Base-by-base conservation (phyloP, 1,140 invertebrate genomes). In the Megalonaias nervosa region DNA sequence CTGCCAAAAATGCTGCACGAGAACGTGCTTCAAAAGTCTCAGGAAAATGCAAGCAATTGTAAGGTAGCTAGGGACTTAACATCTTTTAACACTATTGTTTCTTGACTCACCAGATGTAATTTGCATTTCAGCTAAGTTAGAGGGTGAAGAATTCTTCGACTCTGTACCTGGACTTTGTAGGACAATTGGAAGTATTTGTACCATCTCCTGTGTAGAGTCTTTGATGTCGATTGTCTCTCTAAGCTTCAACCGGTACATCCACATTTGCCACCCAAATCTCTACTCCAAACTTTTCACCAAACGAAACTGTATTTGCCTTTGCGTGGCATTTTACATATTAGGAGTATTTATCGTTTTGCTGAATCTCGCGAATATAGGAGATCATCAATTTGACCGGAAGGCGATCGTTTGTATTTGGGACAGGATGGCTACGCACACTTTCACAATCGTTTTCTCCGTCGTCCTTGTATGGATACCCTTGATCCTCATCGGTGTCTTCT, bases 371-470 rank as follows among this genome's bases (percentile, higher is more conserved):
- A 78, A 77, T 26, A 85, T 86, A 31, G 87, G 86, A 14, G 82
- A 83, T 58, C 86, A 87, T 64, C 70, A 75, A n/a, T 88, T 86
- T 67, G 86, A 88, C 76, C 59, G 72, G 57, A 88, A 88, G 67
- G 88, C 82, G 58, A 38, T 86, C n/a, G 82, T 82, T 48, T 88
- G 87, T 70, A 82, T 86, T 56, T 87, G 84, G 83, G 83, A 88
- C 71, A 70, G 88, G 58, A 84, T 88, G 82, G 87, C 83, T 14
- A 86, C 81, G 11, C 82, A 74, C 72, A 77, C 80, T 3, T 88
- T 86, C 68, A 87, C 85, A 6, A 74, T 88, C 0, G 81, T 87
- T 21, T 86, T 88, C 74, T 82, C 81, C 0, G 72, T 83, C 14
- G 74, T 85, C 5, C 71, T 84, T 12, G 85, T 88, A 15, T 84